Percentiles rank a stretch among this genome's conserved stretches.
Conservation (phyloP, 2,888 invertebrate species). For the Halocaridina rubra region DNA sequence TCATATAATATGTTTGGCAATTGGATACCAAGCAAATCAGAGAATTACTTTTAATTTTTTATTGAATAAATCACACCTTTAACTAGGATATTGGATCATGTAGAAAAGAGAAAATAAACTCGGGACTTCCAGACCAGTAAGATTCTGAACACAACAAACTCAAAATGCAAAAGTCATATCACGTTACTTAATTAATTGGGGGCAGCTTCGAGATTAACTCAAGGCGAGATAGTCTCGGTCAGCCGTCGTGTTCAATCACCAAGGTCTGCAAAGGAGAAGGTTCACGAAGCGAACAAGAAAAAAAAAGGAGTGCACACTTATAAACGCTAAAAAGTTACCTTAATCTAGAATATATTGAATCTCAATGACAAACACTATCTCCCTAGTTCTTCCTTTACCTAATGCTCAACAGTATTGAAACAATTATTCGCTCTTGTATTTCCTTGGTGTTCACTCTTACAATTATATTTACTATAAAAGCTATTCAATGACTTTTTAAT, state of each 20-base stretch:
- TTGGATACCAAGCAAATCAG: no score
- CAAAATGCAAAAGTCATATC: conserved; percentile 32
- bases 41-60: background rate
- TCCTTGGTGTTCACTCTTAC: no score
- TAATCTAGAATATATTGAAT: background rate
- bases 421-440: no score
- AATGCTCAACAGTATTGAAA: background rate
- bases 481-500: no score
- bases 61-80: background rate
- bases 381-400: background rate
- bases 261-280: conserved; percentile 45
- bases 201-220: conserved; percentile 43
- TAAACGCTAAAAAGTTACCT: background rate
- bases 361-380: background rate
- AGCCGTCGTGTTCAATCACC: conserved; percentile 3
- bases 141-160: conserved; percentile 5
- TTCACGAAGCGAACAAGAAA: conserved; percentile 33
- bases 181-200: conserved; percentile 41
- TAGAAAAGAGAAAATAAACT: no score
- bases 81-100: background rate
- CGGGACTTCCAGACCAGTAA: conserved; percentile 28
- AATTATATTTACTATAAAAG: no score
- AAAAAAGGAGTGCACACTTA: background rate
- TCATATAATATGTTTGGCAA: no score
- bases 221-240: conserved; percentile 36